These are phyloP conservation scores for Antheraea pernyi DNA, from an alignment of 1,140 invertebrate species.

Conservation along the genomic window DNA sequence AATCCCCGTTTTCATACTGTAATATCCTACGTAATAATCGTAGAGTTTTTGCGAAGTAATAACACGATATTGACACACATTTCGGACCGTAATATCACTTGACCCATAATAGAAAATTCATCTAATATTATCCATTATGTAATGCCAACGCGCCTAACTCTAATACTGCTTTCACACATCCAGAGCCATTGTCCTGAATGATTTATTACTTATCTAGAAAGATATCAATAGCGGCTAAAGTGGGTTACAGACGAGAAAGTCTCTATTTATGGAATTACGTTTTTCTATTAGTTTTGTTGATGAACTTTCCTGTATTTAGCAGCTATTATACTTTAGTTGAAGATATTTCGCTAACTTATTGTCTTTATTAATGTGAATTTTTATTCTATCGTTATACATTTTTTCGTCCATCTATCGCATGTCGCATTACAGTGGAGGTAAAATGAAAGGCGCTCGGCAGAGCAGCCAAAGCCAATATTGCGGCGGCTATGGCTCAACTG, in stretches of 20 bases:
- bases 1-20: not conserved
- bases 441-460: no score
- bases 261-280: not conserved
- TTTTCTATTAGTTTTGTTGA: not conserved
- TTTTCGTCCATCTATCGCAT: no score
- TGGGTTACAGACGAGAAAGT: not conserved
- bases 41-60: not conserved
- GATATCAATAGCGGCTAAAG: not conserved
- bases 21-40: not conserved
- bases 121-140: not conserved
- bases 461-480: no score
- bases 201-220: conserved; percentile 2
- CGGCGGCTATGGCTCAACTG: no score
- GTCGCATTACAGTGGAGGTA: no score
- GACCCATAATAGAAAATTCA: conserved; percentile 3
- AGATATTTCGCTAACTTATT: no score
- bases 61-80: not conserved
- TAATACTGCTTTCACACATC: not conserved
- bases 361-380: no score
- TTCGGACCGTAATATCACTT: not conserved
- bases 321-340: not conserved
- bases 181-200: not conserved
- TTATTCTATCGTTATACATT: no score
- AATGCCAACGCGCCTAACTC: not conserved
- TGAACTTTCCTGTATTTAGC: not conserved